A percentile compares a stretch with the other conserved stretches of the same genome.
phyloP scores from a whole-genome alignment of 2,888 invertebrate species.

The Pseudococcus longispinus region DNA sequence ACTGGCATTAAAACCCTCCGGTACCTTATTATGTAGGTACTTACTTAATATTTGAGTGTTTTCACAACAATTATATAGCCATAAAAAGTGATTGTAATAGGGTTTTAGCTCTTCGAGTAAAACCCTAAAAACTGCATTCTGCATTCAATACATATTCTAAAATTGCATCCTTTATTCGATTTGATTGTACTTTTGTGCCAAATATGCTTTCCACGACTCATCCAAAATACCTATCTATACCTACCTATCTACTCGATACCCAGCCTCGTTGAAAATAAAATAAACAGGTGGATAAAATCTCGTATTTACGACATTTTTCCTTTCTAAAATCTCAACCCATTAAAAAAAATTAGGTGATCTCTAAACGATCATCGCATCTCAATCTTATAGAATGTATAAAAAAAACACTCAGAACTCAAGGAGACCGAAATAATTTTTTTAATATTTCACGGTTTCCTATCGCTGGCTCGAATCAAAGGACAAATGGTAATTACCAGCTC shows the following conservation, averaged over 20 bases:
- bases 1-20: too few relatives aligned
- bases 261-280: background rate
- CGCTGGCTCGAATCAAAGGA: background rate
- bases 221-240: background rate
- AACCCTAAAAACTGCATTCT: too few relatives aligned
- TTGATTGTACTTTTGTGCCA: background rate
- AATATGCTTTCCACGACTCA: background rate
- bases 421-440: background rate
- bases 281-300: background rate
- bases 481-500: background rate
- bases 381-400: background rate
- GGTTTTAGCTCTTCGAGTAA: too few relatives aligned
- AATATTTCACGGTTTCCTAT: slow-evolving; percentile 6
- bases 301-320: background rate
- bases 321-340: background rate
- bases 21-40: too few relatives aligned
- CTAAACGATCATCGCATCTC: background rate
- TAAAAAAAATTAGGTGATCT: slow-evolving; percentile 14
- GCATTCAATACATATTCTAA: too few relatives aligned
- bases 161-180: too few relatives aligned
- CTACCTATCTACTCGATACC: too few relatives aligned
- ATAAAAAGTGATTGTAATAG: too few relatives aligned
- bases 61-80: too few relatives aligned
- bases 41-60: too few relatives aligned
- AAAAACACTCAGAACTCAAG: background rate